Conservation (phyloP, 1,140 invertebrate genomes). For the Bombus vancouverensis region DNA sequence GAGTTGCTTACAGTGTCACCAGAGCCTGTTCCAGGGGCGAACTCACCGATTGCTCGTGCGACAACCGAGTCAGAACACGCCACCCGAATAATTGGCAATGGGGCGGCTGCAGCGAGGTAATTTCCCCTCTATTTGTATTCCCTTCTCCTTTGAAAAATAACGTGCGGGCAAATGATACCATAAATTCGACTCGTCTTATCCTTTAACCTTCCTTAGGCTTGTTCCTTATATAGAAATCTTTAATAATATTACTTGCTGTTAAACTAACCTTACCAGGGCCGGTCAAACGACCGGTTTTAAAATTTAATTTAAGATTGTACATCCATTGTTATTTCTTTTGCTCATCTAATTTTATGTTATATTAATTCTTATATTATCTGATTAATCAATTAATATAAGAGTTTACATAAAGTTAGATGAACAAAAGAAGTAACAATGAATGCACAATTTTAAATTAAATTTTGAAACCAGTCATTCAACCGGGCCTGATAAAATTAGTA, state of each 20-base stretch:
- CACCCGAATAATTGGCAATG: slow-evolving; percentile 91
- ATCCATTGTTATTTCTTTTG: too few relatives aligned
- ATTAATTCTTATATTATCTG: too few relatives aligned
- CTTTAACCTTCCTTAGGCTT: too few relatives aligned
- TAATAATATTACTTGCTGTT: not conserved
- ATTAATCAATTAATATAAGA: too few relatives aligned
- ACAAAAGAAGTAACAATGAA: too few relatives aligned
- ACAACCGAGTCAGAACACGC: slow-evolving; percentile 88
- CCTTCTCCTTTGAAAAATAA: not conserved
- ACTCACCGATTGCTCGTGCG: slow-evolving; percentile 94
- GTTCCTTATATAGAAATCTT: not conserved
- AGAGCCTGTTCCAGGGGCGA: slow-evolving; percentile 94
- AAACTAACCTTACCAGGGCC: not conserved
- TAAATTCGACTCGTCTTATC: not conserved
- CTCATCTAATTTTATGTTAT: too few relatives aligned
- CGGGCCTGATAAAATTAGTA: too few relatives aligned
- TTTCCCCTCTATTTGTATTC: slow-evolving; percentile 34
- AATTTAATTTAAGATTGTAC: too few relatives aligned
- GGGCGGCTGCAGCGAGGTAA: slow-evolving; percentile 92
- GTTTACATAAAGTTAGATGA: too few relatives aligned
- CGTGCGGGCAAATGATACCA: not conserved
- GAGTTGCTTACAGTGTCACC: slow-evolving; percentile 95
- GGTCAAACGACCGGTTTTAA: too few relatives aligned
- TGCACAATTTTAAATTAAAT: too few relatives aligned
- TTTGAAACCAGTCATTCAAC: too few relatives aligned